A percentile compares a stretch with the other conserved stretches of the same genome.
Conservation (phyloP, 2,113 vertebrate genomes). For the Oreochromis tanganicae region DNA sequence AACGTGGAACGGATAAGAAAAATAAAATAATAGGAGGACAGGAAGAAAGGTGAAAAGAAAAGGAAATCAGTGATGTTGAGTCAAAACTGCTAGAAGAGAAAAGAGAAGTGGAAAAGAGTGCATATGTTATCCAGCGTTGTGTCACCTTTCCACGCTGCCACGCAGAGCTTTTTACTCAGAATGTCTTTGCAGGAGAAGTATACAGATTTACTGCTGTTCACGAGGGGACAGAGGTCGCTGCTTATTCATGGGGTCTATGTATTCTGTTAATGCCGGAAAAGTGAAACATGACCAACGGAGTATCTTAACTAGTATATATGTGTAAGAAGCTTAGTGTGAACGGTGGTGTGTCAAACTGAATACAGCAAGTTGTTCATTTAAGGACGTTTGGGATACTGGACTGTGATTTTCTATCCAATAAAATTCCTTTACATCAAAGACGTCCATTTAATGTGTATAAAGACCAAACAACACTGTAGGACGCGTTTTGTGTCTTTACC, state of each 20-base stretch:
- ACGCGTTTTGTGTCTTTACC: neutral
- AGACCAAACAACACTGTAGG: neutral
- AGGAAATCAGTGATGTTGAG: neutral
- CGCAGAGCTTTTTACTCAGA: neutral
- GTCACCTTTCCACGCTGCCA: neutral
- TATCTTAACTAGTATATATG: neutral
- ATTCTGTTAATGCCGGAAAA: neutral
- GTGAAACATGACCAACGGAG: neutral
- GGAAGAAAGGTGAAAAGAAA: neutral
- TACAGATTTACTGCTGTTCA: neutral
- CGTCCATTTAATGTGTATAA: neutral
- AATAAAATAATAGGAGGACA: neutral
- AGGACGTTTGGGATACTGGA: neutral
- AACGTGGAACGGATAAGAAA: neutral
- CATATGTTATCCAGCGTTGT: neutral
- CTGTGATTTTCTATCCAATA: neutral
- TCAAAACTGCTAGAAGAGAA: neutral
- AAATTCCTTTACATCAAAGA: neutral
- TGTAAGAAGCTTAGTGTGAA: neutral
- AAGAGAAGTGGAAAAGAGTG: neutral
- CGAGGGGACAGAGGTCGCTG: neutral
- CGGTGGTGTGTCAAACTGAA: neutral
- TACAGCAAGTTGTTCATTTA: neutral
- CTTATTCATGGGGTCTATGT: neutral
- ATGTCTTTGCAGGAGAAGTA: neutral